phyloP scores from a whole-genome alignment of 1,140 invertebrate species.

The Nylanderia fulva region DNA sequence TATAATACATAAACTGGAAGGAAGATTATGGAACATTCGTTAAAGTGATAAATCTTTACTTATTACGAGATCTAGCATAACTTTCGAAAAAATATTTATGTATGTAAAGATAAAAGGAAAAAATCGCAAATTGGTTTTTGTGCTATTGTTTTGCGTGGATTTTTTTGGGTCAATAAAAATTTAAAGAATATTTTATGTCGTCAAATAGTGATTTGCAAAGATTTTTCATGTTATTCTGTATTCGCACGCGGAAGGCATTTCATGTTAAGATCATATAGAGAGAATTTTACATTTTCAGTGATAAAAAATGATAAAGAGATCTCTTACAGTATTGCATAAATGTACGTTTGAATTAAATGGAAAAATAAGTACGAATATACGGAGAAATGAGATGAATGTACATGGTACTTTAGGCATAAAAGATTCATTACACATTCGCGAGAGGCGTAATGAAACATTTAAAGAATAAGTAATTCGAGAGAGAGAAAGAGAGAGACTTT shows the following conservation, averaged over 20 bases:
- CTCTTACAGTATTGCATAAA: background rate
- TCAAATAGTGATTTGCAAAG: background rate
- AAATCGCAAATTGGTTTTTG: background rate
- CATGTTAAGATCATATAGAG: conserved; percentile 10
- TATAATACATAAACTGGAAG: background rate
- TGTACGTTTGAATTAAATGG: conserved; percentile 26
- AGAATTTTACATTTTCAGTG: conserved; percentile 32
- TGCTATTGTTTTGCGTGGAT: background rate
- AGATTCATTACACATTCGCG: conserved; percentile 5
- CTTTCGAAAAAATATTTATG: background rate
- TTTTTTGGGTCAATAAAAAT: conserved; percentile 29
- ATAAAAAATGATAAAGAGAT: conserved; percentile 16
- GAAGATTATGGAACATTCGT: background rate
- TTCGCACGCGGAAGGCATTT: background rate
- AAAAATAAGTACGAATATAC: conserved; percentile 21
- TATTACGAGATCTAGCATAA: conserved; percentile 11
- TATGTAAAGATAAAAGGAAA: no score
- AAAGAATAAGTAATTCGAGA: background rate
- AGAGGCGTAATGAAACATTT: background rate
- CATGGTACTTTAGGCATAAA: background rate
- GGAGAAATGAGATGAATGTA: conserved; percentile 8
- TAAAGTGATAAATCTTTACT: no score
- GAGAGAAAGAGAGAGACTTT: background rate
- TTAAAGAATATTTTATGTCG: conserved; percentile 12
- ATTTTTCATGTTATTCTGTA: conserved; percentile 21